Evolutionary conservation across 2,888 invertebrate genomes (phyloP).

Genomic region (Diploptera punctata): DNA sequence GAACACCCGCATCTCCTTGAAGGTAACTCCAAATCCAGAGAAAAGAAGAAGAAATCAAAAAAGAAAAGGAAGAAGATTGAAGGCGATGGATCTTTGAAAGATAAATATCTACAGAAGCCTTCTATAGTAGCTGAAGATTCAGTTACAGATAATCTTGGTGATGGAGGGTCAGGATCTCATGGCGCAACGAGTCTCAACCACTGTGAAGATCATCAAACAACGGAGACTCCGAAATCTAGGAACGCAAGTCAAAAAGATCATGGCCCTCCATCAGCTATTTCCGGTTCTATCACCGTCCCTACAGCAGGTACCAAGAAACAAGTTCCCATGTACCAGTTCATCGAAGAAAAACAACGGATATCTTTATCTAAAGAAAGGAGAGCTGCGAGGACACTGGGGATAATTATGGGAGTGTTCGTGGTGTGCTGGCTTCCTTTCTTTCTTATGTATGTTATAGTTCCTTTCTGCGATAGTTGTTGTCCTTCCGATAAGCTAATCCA

Average conservation of each 20-base stretch:
- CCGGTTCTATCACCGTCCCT: constrained; percentile 55
- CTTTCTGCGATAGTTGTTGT: constrained; percentile 84
- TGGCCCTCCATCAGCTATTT: constrained; percentile 33
- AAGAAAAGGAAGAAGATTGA: constrained; percentile 15
- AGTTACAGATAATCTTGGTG: constrained; percentile 59
- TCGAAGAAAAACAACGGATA: constrained; percentile 88
- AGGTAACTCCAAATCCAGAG: constrained; percentile 2
- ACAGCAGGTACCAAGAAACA: constrained; percentile 48
- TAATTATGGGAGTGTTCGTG: constrained; percentile 98
- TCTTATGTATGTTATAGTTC: constrained; percentile 91
- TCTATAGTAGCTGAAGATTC: constrained; percentile 58
- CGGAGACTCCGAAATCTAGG: neutral
- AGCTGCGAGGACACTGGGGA: constrained; percentile 93
- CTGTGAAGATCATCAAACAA: neutral
- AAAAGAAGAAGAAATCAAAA: constrained; percentile 26
- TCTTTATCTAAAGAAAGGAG: constrained; percentile 93
- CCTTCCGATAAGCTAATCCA: constrained; percentile 81
- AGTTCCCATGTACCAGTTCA: constrained; percentile 80
- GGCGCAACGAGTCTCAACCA: constrained; percentile 44
- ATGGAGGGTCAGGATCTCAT: constrained; percentile 52
- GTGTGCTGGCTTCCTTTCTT: constrained; percentile 99
- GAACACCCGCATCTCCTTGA: constrained; percentile 29
- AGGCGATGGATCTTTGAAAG: neutral
- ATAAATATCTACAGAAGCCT: constrained; percentile 10
- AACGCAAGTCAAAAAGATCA: neutral